Evolutionary conservation across 2,113 vertebrate species (phyloP).

Genomic region (Megaceryle maxima): DNA sequence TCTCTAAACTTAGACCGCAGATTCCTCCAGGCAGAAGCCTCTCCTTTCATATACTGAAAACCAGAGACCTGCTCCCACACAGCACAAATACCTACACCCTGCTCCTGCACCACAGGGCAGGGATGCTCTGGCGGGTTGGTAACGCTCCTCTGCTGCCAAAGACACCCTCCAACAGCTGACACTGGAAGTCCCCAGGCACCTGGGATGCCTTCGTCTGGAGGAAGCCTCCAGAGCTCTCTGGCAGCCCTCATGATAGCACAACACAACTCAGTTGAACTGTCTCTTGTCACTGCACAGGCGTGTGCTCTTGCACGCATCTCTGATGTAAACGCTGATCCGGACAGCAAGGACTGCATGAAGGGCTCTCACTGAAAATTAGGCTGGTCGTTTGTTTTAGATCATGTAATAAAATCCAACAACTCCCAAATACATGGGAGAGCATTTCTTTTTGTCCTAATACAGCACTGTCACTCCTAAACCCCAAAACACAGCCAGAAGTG

Average conservation of each 20-base stretch:
- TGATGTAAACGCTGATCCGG: neutral
- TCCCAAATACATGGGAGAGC: neutral
- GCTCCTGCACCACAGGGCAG: accelerated
- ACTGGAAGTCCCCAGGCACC: neutral
- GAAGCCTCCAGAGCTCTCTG: neutral
- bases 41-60: neutral
- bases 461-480: neutral
- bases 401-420: neutral
- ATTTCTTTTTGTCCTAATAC: neutral
- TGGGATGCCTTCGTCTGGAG: neutral
- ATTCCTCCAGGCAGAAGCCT: neutral
- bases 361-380: neutral
- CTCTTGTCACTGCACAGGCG: accelerated
- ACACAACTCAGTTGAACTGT: neutral
- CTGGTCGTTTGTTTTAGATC: neutral
- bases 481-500: neutral
- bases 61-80: neutral
- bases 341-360: neutral
- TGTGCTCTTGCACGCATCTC: neutral
- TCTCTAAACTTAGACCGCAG: neutral
- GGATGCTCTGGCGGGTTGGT: accelerated
- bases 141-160: neutral
- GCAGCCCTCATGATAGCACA: accelerated
- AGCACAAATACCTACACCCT: neutral
- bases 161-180: accelerated